A percentile compares a stretch with the other conserved stretches of the same genome.
Conservation (phyloP, 2,888 invertebrate species). For the Orthosia gracilis region DNA sequence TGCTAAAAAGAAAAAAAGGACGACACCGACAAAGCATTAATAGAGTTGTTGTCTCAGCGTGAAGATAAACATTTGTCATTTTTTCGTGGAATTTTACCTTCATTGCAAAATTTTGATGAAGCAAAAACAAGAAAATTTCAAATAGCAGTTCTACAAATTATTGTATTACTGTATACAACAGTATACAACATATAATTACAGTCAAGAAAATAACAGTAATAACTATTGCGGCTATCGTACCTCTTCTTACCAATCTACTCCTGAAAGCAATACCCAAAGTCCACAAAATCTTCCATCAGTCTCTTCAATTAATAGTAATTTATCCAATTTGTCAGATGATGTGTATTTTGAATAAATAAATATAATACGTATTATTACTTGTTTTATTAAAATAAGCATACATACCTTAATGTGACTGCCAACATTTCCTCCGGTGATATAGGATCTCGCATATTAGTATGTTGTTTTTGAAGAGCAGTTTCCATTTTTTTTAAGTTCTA, state of each 20-base stretch:
- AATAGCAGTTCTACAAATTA: no score
- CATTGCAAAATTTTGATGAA: no score
- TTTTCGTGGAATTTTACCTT: no score
- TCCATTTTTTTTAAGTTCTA: slow-evolving; percentile 31
- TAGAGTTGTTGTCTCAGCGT: no score
- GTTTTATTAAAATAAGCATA: slow-evolving; percentile 22
- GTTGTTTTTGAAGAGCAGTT: slow-evolving; percentile 29
- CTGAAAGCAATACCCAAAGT: slow-evolving; percentile 46
- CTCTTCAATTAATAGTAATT: slow-evolving; percentile 47
- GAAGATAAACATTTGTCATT: no score
- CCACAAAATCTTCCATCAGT: no score
- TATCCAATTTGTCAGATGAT: background rate
- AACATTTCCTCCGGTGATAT: slow-evolving; percentile 33
- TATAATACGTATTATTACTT: slow-evolving; percentile 6
- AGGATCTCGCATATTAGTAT: slow-evolving; percentile 25
- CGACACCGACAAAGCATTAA: no score
- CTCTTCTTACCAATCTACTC: slow-evolving; percentile 29
- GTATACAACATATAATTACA: slow-evolving; percentile 35
- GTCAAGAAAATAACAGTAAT: slow-evolving; percentile 41
- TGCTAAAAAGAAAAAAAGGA: no score
- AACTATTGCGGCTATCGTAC: slow-evolving; percentile 1
- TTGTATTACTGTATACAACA: no score
- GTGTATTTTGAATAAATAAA: slow-evolving; percentile 32
- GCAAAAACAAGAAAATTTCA: no score
- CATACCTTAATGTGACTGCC: slow-evolving; percentile 32